Evolutionary conservation across 2,113 vertebrate species (phyloP).

Genomic region (Peromyscus leucopus): DNA sequence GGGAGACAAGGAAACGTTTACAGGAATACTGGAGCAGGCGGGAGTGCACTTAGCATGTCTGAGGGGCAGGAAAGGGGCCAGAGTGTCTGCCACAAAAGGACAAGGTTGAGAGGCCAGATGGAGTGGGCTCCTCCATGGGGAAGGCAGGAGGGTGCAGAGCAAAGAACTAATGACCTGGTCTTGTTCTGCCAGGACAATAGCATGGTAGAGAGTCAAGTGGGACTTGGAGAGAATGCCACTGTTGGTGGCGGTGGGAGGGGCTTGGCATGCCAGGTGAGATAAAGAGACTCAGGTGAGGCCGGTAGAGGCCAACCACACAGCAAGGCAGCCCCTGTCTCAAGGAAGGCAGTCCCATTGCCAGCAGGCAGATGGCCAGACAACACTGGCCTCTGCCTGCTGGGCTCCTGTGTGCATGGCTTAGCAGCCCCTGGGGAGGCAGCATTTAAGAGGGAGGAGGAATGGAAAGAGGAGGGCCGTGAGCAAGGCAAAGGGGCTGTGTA

Average conservation of each 20-base stretch:
- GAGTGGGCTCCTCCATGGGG: not conserved
- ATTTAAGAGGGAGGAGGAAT: not conserved
- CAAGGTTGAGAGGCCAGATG: not conserved
- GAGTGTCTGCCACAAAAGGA: not conserved
- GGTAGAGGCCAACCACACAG: not conserved
- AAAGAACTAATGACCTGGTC: constrained; percentile 23
- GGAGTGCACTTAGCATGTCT: not conserved
- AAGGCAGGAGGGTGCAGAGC: not conserved
- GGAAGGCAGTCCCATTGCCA: constrained; percentile 3
- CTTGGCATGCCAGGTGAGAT: not conserved
- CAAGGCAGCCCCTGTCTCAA: not conserved
- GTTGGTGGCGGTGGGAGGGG: not conserved
- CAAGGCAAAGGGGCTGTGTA: too few relatives aligned
- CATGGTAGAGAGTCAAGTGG: not conserved
- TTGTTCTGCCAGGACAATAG: not conserved
- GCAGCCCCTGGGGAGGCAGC: not conserved
- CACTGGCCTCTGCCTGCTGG: constrained; percentile 2
- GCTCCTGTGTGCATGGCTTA: not conserved
- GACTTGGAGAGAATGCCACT: not conserved
- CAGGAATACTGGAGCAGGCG: not conserved
- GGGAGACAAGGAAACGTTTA: not conserved
- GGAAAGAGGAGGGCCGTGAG: not conserved
- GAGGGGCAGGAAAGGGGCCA: not conserved
- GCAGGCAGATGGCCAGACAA: constrained; percentile 76
- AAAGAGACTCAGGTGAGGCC: not conserved